Base-by-base conservation (phyloP, 2,888 invertebrate genomes). In the Sinodicranocentrus sp. region DNA sequence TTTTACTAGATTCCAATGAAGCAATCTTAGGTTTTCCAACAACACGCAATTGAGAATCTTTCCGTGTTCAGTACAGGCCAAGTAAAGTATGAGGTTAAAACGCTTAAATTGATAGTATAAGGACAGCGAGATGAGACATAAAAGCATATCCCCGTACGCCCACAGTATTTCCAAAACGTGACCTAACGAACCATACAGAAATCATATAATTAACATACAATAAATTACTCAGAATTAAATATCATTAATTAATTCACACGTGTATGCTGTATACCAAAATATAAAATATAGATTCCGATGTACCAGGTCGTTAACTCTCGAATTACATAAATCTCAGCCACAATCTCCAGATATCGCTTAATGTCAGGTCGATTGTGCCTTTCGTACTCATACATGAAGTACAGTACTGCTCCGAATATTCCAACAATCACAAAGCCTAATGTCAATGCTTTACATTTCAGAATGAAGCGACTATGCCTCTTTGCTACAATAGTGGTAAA, bases 331-430 rank as follows among this genome's bases (percentile, higher is more conserved):
- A 57, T 25, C 3, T 13, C 57, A 1, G 57, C 23, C 1, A 25
- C 57, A 19, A 23, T 1, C 2, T 25, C 1, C 3, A 57, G n/a
- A 57, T 57, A 57, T 1, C 5, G n/a, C 1, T 15, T 33, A 6
- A 19, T 17, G 10, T 15, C 10, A 2, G 63, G 17, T 13, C 23
- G 63, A 13, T 67, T 23, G 23, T 43, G 43, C 23, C 21, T 39
- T 17, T 67, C 67, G 28, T 67, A 67, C n/a, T 67, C 67, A 44
- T 67, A 67, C 5, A 44, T 5, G 17, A 67, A 43, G n/a, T 67
- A 67, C 1, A 67, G n/a, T 1, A 23, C 19, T 19, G 43, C 43
- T 5, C 67, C 67, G n/a, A 39, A 23, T 10, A 67, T 2, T 15
- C 13, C 17, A 44, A 67, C 23, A 1, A 43, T 13, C 21, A 44